Conservation (phyloP, 2,113 vertebrate species). For the Cynoglossus semilaevis region DNA sequence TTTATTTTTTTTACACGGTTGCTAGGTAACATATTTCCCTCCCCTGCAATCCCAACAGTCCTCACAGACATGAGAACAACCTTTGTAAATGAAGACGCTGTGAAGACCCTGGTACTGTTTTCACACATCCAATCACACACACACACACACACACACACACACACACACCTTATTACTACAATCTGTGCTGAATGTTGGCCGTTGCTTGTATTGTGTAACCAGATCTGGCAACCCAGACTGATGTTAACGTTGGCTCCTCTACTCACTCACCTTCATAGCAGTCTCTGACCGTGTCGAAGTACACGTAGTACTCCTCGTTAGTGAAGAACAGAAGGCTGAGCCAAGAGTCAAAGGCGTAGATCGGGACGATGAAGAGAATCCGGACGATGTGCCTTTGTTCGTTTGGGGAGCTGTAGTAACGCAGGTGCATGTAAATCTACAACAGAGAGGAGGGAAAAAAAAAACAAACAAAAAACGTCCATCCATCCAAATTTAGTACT, state of each 20-base stretch:
- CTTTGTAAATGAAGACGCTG: slow-evolving; percentile 56
- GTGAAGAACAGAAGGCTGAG: slow-evolving; percentile 98
- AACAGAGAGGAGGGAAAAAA: not conserved
- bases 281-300: slow-evolving; percentile 92
- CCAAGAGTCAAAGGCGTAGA: slow-evolving; percentile 96
- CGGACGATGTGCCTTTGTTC: slow-evolving; percentile 95
- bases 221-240: slow-evolving; percentile 2
- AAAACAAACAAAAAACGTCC: not conserved
- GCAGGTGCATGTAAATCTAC: slow-evolving; percentile 96
- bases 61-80: slow-evolving; percentile 61
- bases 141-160: slow-evolving; percentile 33
- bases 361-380: slow-evolving; percentile 97
- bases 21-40: slow-evolving; percentile 77
- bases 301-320: slow-evolving; percentile 97
- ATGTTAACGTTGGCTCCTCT: not conserved
- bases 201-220: not conserved
- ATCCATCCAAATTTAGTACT: too few species aligned
- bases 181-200: slow-evolving; percentile 3
- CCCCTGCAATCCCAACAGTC: slow-evolving; percentile 64
- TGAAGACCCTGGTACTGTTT: slow-evolving; percentile 60
- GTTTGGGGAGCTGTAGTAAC: slow-evolving; percentile 92
- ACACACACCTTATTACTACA: slow-evolving; percentile 17
- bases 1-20: slow-evolving; percentile 63
- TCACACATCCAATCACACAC: slow-evolving; percentile 32
- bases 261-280: slow-evolving; percentile 91